Base-by-base conservation (phyloP, 2,797 vertebrate species). In the Protonibea diacanthus region DNA sequence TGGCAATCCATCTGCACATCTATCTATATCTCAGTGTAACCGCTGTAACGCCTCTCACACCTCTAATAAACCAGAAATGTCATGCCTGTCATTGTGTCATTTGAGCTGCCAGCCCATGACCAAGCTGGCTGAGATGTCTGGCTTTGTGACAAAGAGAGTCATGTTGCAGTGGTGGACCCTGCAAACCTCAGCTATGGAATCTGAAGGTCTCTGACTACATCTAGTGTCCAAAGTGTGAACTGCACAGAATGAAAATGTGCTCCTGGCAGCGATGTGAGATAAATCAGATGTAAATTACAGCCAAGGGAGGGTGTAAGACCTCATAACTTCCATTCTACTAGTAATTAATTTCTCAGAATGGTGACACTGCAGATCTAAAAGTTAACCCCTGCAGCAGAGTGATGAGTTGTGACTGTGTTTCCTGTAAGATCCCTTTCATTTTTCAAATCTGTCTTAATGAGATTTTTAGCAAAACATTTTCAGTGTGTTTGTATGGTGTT, bases 201-300 rank as follows among this genome's bases (percentile, higher is more conserved):
- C 20, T 48, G 14, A 33, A 57, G 62, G 10, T 52, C 44, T 64
- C 27, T 65, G 62, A 7, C n/a, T 0, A 9, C 61, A 74, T 58
- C 72, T 66, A 65, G 62, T 58, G 62, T 53, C 21, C 25, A 21
- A 65, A n/a, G 9, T 23, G 11, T 20, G 29, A 66, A 58, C 51
- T 65, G 17, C 52, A 51, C 5, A 3, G 18, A 20, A 14, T 27
- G 15, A 5, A 20, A 15, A n/a, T 0, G 6, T 18, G 1, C 5
- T 5, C 4, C 0, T 44, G 48, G 48, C 23, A 45, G 17, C n/a
- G 17, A 48, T 47, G 20, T 60, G 14, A 53, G 33, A 53, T 25
- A 38, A 70, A 58, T 58, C 13, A 58, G 18, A 6, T 23, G 27
- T 48, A 44, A 33, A 3, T 25, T 20, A 6, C 14, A 12, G 29